Conservation (phyloP, 2,113 vertebrate species). For the Verasper variegatus region DNA sequence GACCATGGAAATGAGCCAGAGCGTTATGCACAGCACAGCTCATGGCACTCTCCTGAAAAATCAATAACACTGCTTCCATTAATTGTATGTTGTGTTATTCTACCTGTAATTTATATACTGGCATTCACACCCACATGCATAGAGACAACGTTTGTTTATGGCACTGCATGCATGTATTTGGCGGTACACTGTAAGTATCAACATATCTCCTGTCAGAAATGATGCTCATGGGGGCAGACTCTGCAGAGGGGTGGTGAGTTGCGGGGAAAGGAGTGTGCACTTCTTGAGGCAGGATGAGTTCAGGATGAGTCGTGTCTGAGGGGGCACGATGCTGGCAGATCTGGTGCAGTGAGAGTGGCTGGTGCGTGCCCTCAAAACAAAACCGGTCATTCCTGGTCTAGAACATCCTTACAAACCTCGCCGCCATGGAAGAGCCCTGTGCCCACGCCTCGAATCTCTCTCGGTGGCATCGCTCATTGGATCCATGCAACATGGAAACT, state of each 20-base stretch:
- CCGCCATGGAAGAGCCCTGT: not conserved
- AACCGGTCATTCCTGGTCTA: constrained; percentile 20
- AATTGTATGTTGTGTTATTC: constrained; percentile 40
- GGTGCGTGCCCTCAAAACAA: constrained; percentile 16
- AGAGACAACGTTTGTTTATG: not conserved
- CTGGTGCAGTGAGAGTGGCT: constrained; percentile 22
- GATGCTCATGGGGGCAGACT: constrained; percentile 7
- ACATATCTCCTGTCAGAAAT: not conserved
- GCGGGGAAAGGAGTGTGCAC: not conserved
- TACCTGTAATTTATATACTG: not conserved
- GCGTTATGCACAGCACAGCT: too few species aligned
- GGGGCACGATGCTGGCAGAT: constrained; percentile 37
- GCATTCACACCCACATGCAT: not conserved
- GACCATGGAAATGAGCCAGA: too few species aligned
- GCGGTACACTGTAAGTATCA: not conserved
- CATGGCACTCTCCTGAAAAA: constrained; percentile 33
- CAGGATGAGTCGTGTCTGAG: constrained; percentile 23
- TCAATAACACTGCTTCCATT: constrained; percentile 55
- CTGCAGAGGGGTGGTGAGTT: not conserved
- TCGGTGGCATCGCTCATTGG: constrained; percentile 15
- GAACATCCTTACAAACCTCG: constrained; percentile 15
- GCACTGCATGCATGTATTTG: not conserved
- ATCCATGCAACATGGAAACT: constrained; percentile 15
- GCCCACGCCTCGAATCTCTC: not conserved
- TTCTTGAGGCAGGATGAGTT: constrained; percentile 9